Base-by-base conservation (phyloP, 1,140 invertebrate genomes). In the Holotrichia oblita region DNA sequence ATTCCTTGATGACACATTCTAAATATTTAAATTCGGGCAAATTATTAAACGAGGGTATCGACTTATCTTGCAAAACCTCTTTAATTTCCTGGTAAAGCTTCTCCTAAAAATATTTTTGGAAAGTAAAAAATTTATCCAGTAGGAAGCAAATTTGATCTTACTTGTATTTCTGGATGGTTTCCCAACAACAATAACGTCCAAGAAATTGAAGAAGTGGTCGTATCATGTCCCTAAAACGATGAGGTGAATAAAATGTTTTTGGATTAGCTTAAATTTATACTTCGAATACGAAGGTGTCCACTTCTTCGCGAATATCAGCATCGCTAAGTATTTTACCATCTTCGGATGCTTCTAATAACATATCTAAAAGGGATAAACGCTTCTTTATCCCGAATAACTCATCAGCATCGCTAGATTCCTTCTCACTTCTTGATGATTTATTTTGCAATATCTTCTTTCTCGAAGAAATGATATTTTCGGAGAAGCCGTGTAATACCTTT, bases 1-100 rank as follows among this genome's bases (percentile, higher is more conserved):
- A 86, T 83, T 93, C 91, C 82, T 92, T 94, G 69, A 94, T 89
- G 78, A 91, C 92, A 85, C 91, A 90, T 79, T 94, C 93, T 74
- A 93, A 82, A 81, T 91, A 93, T 44, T 88, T 89, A 89, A 94
- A 89, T 6, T 90, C 89, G 2, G 85, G 84, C 14, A 94, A 81
- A 78, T 93, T 92, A 82, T 24, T 88, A 83, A 59, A 88, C 0
- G 89, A 91, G 10, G 76, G 44, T 61, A 22, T 27, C 14, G 48
- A 9, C 17, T 77, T 34, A 34, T 55, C 76, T 10, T 61, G 76
- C 6, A 77, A 34, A 40, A 77, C 59, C 0, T 22, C 42, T 9
- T 77, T 74, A n/a, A 83, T 76, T 83, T 94, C 93, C 24, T 89
- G 83, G 27, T 89, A 84, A 48, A 93, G 87, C 85, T 89, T 89